phyloP scores from a whole-genome alignment of 1,140 invertebrate genomes.

The Olivierus martensii region DNA sequence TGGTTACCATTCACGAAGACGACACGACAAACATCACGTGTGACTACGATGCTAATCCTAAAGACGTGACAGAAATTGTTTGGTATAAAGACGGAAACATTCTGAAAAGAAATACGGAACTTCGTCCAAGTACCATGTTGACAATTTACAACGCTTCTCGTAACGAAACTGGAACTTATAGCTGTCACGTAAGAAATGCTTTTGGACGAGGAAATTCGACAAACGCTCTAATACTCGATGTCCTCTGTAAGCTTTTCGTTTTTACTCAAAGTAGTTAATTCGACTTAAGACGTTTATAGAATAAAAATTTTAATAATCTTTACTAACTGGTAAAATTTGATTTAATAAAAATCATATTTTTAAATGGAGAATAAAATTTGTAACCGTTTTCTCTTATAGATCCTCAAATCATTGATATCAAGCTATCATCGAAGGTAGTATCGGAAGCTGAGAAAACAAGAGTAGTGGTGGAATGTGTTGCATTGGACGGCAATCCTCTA shows the following conservation, averaged over 20 bases:
- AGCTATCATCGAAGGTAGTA: constrained; percentile 14
- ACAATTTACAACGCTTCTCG: constrained; percentile 22
- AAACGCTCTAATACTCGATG: constrained; percentile 17
- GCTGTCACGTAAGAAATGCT: constrained; percentile 22
- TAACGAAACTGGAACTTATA: constrained; percentile 23
- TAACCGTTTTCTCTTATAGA: constrained; percentile 13
- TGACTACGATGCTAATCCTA: constrained; percentile 22
- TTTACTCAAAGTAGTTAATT: background rate
- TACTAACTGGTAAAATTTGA: background rate
- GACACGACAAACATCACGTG: constrained; percentile 18
- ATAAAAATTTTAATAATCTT: background rate
- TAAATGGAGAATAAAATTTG: background rate
- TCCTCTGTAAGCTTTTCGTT: constrained; percentile 19
- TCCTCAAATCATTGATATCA: constrained; percentile 19
- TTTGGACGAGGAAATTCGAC: constrained; percentile 23
- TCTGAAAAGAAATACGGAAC: constrained; percentile 9
- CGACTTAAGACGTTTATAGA: background rate
- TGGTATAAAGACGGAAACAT: constrained; percentile 21
- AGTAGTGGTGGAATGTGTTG: constrained; percentile 17
- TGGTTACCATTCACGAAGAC: constrained; percentile 19
- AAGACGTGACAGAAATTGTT: constrained; percentile 22
- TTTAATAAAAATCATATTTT: background rate
- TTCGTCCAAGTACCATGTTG: constrained; percentile 12
- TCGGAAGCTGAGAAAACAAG: constrained; percentile 15
- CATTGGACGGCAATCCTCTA: constrained; percentile 19